Percentiles rank a stretch among this genome's conserved stretches.
Conservation (phyloP, 2,797 vertebrate genomes). For the Cetoscarus ocellatus region DNA sequence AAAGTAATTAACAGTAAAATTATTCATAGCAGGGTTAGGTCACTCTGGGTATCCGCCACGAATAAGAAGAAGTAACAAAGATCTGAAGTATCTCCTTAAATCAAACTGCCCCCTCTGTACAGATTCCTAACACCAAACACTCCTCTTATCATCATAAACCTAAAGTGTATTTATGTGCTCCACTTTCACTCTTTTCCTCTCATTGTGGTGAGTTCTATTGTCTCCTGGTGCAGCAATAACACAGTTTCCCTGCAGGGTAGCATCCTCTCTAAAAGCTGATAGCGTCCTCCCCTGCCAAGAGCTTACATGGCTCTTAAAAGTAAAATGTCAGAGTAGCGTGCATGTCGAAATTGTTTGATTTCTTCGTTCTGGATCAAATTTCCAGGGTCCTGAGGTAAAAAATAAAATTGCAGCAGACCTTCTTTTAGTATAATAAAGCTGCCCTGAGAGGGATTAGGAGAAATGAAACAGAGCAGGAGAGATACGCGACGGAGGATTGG, state of each 20-base stretch:
- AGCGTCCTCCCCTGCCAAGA: background rate
- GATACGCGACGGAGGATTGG: background rate
- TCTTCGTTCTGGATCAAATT: slow-evolving; percentile 8
- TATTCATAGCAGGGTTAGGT: too few relatives aligned
- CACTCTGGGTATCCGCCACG: too few relatives aligned
- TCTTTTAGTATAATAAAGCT: slow-evolving; percentile 13
- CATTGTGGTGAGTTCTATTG: background rate
- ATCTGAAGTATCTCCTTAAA: too few relatives aligned
- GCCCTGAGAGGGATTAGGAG: slow-evolving; percentile 35
- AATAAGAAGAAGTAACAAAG: too few relatives aligned
- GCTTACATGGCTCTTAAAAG: background rate
- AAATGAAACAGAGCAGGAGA: background rate
- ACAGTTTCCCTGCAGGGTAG: background rate
- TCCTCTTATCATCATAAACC: background rate
- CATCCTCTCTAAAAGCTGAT: background rate
- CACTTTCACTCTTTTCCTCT: background rate
- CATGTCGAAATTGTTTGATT: slow-evolving; percentile 3
- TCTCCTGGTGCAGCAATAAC: background rate
- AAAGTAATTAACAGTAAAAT: too few relatives aligned
- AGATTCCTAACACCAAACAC: background rate
- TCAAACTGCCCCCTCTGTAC: too few relatives aligned
- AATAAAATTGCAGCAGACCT: slow-evolving; percentile 1
- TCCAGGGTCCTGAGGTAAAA: slow-evolving; percentile 18
- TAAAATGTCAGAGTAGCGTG: slow-evolving; percentile 15
- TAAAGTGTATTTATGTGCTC: background rate